Evolutionary conservation across 1,140 invertebrate genomes (phyloP).

Genomic region (Orius laevigatus): DNA sequence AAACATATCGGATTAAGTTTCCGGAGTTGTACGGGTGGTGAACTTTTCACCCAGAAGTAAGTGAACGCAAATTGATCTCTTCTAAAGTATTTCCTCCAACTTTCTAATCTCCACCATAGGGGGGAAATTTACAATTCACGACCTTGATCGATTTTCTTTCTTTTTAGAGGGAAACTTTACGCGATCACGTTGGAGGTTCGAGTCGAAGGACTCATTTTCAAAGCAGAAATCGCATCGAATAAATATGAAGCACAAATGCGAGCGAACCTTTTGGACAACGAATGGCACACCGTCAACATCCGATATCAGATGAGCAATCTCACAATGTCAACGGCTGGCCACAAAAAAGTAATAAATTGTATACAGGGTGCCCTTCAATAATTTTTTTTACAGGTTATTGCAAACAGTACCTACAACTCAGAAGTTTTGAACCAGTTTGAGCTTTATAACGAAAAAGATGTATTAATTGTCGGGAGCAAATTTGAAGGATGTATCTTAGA

Average conservation of each 20-base stretch:
- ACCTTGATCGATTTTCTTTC: conserved; percentile 1
- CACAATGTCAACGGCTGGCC: conserved; percentile 38
- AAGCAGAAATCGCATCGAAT: conserved; percentile 34
- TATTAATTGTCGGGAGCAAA: conserved; percentile 56
- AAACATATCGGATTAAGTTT: conserved; percentile 61
- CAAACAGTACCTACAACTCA: conserved; percentile 61
- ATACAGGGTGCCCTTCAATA: neutral
- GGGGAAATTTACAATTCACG: neutral
- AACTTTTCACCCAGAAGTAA: conserved; percentile 45
- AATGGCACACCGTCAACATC: conserved; percentile 61
- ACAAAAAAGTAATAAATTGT: conserved; percentile 30
- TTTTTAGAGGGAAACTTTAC: conserved; percentile 6
- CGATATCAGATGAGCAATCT: conserved; percentile 47
- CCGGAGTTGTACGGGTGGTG: conserved; percentile 57
- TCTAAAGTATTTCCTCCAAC: neutral
- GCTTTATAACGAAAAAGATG: conserved; percentile 34
- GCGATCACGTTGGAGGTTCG: conserved; percentile 26
- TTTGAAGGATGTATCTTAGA: conserved; percentile 70
- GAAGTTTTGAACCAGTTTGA: conserved; percentile 50
- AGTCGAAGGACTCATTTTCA: conserved; percentile 46
- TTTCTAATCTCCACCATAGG: neutral
- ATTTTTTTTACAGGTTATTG: conserved; percentile 39
- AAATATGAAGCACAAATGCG: conserved; percentile 43
- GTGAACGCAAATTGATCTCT: conserved; percentile 1
- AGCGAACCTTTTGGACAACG: conserved; percentile 53